Evolutionary conservation across 2,113 vertebrate genomes (phyloP).

Genomic region (Glaucidium brasilianum): DNA sequence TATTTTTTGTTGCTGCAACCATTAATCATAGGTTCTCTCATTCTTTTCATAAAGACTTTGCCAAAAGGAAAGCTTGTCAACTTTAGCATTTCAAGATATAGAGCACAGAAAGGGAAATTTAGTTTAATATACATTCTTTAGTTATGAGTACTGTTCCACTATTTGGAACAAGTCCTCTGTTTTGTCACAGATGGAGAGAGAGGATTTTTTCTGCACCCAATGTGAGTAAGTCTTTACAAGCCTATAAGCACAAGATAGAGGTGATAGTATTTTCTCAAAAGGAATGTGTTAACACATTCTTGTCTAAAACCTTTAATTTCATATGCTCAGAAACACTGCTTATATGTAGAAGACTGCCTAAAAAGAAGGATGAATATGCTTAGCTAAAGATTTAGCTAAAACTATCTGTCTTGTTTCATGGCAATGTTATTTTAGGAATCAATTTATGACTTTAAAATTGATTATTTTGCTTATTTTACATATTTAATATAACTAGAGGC

Average conservation of each 20-base stretch:
- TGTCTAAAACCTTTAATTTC: background rate
- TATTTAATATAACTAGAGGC: background rate
- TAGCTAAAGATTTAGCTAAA: background rate
- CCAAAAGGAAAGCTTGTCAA: background rate
- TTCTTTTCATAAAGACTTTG: background rate
- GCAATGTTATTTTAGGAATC: background rate
- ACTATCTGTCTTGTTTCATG: background rate
- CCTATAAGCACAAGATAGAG: background rate
- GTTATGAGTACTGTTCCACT: background rate
- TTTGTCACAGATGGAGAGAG: background rate
- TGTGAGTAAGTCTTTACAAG: background rate
- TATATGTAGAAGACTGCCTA: background rate
- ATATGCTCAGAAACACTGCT: background rate
- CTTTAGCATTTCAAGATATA: background rate
- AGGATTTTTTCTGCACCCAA: background rate
- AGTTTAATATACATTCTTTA: background rate
- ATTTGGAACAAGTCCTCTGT: background rate
- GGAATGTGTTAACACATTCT: background rate
- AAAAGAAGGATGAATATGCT: background rate
- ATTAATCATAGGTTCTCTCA: conserved; percentile 22
- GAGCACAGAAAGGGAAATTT: background rate
- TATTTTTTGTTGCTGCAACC: background rate
- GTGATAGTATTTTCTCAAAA: background rate
- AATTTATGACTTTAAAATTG: background rate
- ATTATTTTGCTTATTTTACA: background rate